Conservation (phyloP, 2,888 invertebrate species). For the Cryptocephalus primarius region DNA sequence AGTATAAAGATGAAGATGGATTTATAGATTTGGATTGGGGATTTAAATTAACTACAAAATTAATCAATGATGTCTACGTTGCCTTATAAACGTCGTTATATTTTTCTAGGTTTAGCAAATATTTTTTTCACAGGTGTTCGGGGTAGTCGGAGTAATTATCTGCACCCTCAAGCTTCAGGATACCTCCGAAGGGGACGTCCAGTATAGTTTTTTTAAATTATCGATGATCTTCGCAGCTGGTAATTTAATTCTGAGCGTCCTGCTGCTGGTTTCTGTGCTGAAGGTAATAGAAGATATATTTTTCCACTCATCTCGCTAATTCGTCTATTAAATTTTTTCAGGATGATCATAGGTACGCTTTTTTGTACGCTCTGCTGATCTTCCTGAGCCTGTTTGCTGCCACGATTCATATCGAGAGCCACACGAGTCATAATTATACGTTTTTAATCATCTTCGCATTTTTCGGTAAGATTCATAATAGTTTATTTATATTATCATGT, state of each 20-base stretch:
- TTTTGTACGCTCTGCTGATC: slow-evolving; percentile 24
- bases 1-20: too few relatives aligned
- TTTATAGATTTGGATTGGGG: too few relatives aligned
- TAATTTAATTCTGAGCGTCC: slow-evolving; percentile 23
- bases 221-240: slow-evolving; percentile 26
- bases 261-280: slow-evolving; percentile 23
- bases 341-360: slow-evolving; percentile 26
- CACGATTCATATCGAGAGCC: slow-evolving; percentile 25
- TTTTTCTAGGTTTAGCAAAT: too few relatives aligned
- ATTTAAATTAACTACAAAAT: too few relatives aligned
- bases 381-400: slow-evolving; percentile 26
- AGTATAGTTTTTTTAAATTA: slow-evolving; percentile 24
- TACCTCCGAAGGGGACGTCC: slow-evolving; percentile 19
- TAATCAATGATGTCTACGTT: too few relatives aligned
- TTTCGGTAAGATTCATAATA: slow-evolving; percentile 19
- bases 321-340: slow-evolving; percentile 11
- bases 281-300: slow-evolving; percentile 16
- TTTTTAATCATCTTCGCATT: slow-evolving; percentile 23
- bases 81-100: too few relatives aligned
- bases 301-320: background rate
- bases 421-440: slow-evolving; percentile 21
- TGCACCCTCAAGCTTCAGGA: slow-evolving; percentile 23
- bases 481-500: too few relatives aligned
- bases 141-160: slow-evolving; percentile 22
- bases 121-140: slow-evolving; percentile 20